Evolutionary conservation across 2,797 vertebrate species (phyloP), one percentile per base, ranked within the genome.

Genomic region (Anguilla obscura): DNA sequence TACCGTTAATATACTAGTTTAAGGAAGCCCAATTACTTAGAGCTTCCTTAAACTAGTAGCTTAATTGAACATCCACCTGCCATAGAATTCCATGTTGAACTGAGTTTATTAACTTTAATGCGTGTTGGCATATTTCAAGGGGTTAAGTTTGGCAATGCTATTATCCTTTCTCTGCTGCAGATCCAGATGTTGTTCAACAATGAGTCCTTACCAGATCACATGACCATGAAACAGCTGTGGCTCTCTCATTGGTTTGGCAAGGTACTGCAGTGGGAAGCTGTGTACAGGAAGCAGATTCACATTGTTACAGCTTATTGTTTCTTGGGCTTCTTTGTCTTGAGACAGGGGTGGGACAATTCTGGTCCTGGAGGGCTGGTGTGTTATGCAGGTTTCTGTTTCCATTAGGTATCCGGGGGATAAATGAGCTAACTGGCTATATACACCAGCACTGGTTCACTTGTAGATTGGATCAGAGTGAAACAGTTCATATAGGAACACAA

Each of bases 151-250:
- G 40, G 27, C 2, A 24, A 85, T 66, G 30, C 12, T 36, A 16
- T 74, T 24, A 24, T 18, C 30, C 18, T 52, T 86, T 66, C 27
- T 86, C 8, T 21, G 76, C 7, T 60, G 0, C 90, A 99, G 98
- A 97, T 99, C 90, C 98, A 99, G 95, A 97, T 99, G 94, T 95
- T 99, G 88, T 97, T 98, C 92, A 97, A 98, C 94, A 97, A 97
- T 2, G 97, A 98, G 94, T 94, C 95, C 79, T 96, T 99, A 88
- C 98, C 98, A 0, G 98, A 99, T 95, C 97, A 99, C 94, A 98
- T 99, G 98, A 99, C 98, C 30, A 98, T 99, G 97, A 99, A 99
- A 88, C 97, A 98, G 90, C 94, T 99, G 88, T 99, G 98, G 98
- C 97, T 99, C 2, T 98, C 97, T 0, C 97, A 96, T 92, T 99